These are phyloP conservation scores for Polietes domitor DNA, from an alignment of 2,888 invertebrate species.

Conservation along the genomic window DNA sequence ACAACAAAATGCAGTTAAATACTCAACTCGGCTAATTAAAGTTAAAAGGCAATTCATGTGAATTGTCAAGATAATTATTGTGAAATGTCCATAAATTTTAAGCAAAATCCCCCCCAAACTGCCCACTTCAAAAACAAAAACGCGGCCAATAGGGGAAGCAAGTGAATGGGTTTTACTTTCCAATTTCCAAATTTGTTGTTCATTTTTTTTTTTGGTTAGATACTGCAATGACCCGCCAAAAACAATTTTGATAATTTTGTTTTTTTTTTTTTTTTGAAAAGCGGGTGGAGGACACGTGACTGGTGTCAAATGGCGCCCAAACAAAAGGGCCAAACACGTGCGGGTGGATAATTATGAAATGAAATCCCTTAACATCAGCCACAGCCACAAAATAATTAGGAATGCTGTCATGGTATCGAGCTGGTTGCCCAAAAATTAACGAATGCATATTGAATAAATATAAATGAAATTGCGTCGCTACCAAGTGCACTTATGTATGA, in stretches of 20 bases:
- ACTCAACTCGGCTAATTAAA: slow-evolving; percentile 55
- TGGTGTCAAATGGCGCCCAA: slow-evolving; percentile 26
- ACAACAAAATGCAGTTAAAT: slow-evolving; percentile 23
- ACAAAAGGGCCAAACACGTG: slow-evolving; percentile 46
- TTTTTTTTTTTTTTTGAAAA: background rate
- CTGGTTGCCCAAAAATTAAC: too few species aligned
- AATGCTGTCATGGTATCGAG: too few species aligned
- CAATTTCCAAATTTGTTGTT: background rate
- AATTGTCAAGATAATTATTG: slow-evolving; percentile 61
- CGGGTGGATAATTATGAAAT: too few species aligned
- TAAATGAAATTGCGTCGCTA: too few species aligned
- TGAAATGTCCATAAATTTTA: slow-evolving; percentile 44
- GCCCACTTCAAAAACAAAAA: background rate
- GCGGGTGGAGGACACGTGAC: slow-evolving; percentile 41
- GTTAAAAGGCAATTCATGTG: slow-evolving; percentile 60
- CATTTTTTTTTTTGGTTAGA: slow-evolving; percentile 10
- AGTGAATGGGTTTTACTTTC: slow-evolving; percentile 2
- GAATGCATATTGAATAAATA: too few species aligned
- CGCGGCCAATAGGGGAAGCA: background rate
- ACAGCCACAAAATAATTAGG: too few species aligned
- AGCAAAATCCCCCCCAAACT: background rate
- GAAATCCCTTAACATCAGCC: too few species aligned
- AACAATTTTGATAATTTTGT: slow-evolving; percentile 7
- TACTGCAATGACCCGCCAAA: background rate
- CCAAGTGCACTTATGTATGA: too few species aligned